Base-by-base conservation (phyloP, 2,888 invertebrate genomes). In the Malthinus seriepunctatus region DNA sequence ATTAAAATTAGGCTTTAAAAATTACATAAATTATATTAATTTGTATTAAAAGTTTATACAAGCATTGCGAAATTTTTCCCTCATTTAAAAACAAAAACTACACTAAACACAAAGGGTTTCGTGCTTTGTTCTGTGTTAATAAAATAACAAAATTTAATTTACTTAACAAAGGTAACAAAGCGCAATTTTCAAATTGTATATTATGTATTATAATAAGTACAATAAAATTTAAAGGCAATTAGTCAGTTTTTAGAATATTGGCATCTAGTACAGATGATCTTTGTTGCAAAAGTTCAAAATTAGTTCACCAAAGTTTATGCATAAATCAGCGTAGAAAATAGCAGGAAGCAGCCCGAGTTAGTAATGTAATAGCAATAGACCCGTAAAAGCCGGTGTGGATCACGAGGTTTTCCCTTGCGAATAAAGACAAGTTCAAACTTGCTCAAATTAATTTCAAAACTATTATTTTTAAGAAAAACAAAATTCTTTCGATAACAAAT, bases 351-450 rank as follows among this genome's bases (percentile, higher is more conserved):
- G 63, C 67, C 68, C 65, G 53, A 62, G 65, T 69, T 63, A 66
- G 63, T 66, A 67, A 67, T 65, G 67, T 67, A 66, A 67, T 67
- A 66, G 67, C 66, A 65, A 67, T 70, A 69, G 67, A 67, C 68
- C 61, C 63, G 48, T 60, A 63, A 67, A 68, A 67, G 67, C 67
- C 63, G 57, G 56, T 56, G 67, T 60, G 71, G 68, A 70, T 71
- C 68, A 65, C 67, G 69, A 71, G 73, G 73, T 74, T 73, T n/a
- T 73, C 73, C 73, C 73, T 52, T 61, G 71, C 66, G 73, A 71
- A 65, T 71, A 68, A 67, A 68, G 72, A 72, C 72, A 71, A 70
- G 66, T 64, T 67, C 66, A 59, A 62, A 65, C 70, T 71, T 71
- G 68, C 71, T 67, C 64, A 63, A 71, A 71, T 71, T 72, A 73